These are phyloP conservation scores for Dolichotis patagonum DNA, from an alignment of 2,113 vertebrate species.

Conservation along the genomic window DNA sequence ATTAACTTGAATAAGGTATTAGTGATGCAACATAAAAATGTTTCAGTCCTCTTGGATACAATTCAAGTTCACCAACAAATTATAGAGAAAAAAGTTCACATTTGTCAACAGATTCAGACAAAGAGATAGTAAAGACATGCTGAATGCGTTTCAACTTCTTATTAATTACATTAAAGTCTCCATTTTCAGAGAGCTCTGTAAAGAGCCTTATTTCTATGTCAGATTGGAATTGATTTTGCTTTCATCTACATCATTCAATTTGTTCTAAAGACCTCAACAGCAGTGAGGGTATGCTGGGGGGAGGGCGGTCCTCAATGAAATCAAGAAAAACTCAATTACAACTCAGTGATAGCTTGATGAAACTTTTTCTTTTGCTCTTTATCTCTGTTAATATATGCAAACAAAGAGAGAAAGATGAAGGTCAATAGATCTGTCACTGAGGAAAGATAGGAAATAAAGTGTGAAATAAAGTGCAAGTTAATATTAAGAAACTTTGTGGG, in stretches of 20 bases:
- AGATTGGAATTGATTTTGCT: slow-evolving; percentile 69
- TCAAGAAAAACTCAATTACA: slow-evolving; percentile 26
- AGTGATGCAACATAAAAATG: neutral
- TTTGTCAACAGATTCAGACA: neutral
- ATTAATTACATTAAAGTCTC: slow-evolving; percentile 52
- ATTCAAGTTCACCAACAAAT: neutral
- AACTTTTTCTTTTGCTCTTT: neutral
- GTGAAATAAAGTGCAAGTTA: neutral
- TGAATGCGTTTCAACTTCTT: slow-evolving; percentile 6
- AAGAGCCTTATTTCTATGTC: slow-evolving; percentile 47
- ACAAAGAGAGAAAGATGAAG: neutral
- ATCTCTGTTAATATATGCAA: neutral
- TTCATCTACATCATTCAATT: slow-evolving; percentile 58
- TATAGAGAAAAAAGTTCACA: neutral
- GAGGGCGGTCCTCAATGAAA: neutral
- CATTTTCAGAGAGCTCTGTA: slow-evolving; percentile 32
- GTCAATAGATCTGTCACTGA: neutral
- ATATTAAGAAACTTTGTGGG: neutral
- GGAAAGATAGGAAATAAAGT: neutral
- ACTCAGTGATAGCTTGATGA: neutral
- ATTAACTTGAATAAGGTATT: neutral
- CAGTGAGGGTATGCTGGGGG: neutral
- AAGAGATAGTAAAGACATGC: slow-evolving; percentile 31
- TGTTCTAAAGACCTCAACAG: neutral
- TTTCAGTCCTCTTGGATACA: neutral